Evolutionary conservation across 2,113 vertebrate species (phyloP).

Genomic region (Heterocephalus glaber): DNA sequence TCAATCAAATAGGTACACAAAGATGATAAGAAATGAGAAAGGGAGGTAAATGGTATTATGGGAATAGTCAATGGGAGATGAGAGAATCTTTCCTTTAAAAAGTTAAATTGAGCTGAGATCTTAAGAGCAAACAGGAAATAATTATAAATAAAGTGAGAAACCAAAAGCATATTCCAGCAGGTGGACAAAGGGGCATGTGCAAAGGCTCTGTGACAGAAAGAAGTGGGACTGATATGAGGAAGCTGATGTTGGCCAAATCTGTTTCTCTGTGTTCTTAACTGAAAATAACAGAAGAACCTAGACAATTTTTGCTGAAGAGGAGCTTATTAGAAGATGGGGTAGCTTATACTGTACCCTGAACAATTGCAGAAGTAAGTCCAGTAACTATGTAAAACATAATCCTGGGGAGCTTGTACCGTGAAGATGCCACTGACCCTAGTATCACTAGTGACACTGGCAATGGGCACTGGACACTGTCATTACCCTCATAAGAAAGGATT

Average conservation of each 20-base stretch:
- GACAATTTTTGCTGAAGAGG: background rate
- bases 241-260: background rate
- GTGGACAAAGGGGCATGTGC: background rate
- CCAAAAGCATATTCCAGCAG: background rate
- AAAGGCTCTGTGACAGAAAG: background rate
- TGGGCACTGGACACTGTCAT: background rate
- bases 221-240: background rate
- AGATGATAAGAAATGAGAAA: background rate
- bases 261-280: background rate
- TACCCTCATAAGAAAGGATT: background rate
- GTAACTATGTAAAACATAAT: background rate
- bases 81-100: background rate
- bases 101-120: background rate
- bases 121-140: background rate
- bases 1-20: background rate
- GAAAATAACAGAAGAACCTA: background rate
- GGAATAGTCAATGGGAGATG: background rate
- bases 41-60: background rate
- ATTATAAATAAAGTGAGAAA: background rate
- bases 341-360: background rate
- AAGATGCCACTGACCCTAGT: background rate
- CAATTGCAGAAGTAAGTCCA: background rate
- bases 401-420: background rate
- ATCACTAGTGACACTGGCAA: background rate
- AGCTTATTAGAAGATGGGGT: background rate